phyloP scores from a whole-genome alignment of 2,888 invertebrate species.

The Thera britannica region DNA sequence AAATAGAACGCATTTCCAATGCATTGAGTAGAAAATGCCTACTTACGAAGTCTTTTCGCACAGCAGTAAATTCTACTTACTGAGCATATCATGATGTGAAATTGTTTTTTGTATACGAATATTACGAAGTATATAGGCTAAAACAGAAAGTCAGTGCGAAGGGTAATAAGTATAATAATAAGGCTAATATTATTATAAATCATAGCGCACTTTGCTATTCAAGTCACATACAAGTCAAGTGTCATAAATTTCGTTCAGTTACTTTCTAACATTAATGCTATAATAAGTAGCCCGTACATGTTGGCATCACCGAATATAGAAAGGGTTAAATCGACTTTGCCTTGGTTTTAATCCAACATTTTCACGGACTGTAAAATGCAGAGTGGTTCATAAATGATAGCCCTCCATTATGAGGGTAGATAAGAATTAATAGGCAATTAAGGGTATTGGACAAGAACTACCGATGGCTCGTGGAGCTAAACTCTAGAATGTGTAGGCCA shows the following conservation, averaged over 20 bases:
- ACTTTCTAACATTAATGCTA: not conserved
- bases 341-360: not conserved
- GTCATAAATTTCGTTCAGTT: conserved; percentile 1
- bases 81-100: too few relatives aligned
- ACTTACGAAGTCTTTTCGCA: too few relatives aligned
- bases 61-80: too few relatives aligned
- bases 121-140: too few relatives aligned
- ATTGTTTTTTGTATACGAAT: too few relatives aligned
- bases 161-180: not conserved
- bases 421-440: conserved; percentile 14
- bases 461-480: not conserved
- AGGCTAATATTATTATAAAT: not conserved
- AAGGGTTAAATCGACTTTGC: not conserved
- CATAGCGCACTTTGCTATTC: not conserved
- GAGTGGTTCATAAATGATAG: conserved; percentile 4
- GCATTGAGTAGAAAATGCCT: too few relatives aligned
- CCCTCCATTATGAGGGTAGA: conserved; percentile 7
- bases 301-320: not conserved
- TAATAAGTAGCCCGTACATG: not conserved
- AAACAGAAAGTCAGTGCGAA: too few relatives aligned
- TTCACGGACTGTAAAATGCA: conserved; percentile 3
- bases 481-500: not conserved
- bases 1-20: too few relatives aligned
- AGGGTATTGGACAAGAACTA: conserved; percentile 9
- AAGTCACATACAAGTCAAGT: not conserved